A percentile compares a stretch with the other conserved stretches of the same genome.
These are phyloP conservation scores for Microplitis demolitor DNA, from an alignment of 1,140 invertebrate species.

Conservation along the genomic window DNA sequence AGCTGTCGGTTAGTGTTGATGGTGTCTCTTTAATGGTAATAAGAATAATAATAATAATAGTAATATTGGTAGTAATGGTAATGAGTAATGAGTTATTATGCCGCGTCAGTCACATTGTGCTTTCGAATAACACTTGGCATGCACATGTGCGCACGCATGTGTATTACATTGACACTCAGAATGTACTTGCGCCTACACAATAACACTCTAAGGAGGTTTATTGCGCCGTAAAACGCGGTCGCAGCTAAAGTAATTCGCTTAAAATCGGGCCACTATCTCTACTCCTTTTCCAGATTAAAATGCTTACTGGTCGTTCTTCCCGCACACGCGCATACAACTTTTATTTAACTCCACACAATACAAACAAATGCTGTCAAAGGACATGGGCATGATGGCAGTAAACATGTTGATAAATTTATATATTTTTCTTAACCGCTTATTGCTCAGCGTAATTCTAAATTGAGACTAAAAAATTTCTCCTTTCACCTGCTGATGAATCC, in stretches of 20 bases:
- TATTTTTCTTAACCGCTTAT: too few relatives aligned
- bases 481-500: too few relatives aligned
- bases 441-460: too few relatives aligned
- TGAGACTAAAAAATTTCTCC: too few relatives aligned
- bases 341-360: background rate
- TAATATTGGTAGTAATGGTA: background rate
- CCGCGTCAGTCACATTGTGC: constrained; percentile 1
- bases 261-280: constrained; percentile 26
- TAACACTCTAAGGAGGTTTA: constrained; percentile 27
- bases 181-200: background rate
- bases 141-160: background rate
- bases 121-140: constrained; percentile 13
- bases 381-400: too few relatives aligned
- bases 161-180: background rate
- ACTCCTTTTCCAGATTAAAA: constrained; percentile 36
- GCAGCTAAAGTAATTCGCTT: constrained; percentile 21
- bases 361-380: too few relatives aligned
- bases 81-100: background rate
- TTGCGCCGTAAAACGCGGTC: constrained; percentile 21
- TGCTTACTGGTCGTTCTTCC: constrained; percentile 9
- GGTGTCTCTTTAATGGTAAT: background rate
- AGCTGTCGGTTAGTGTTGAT: background rate
- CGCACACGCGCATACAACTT: background rate
- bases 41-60: background rate
- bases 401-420: too few relatives aligned